Base-by-base conservation (phyloP, 2,888 invertebrate species). In the Heliconius erato region DNA sequence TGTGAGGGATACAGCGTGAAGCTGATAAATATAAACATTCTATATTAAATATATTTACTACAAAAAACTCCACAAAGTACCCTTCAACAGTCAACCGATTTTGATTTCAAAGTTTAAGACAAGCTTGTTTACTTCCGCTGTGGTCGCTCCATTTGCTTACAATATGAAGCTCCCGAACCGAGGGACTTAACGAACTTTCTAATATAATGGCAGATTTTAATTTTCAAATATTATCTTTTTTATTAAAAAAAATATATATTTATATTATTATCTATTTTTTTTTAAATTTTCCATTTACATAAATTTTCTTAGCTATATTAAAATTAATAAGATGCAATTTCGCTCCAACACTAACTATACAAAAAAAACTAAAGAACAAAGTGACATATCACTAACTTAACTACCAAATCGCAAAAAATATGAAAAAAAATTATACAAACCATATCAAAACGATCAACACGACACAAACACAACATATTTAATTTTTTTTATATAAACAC, bases 391-490 rank as follows among this genome's bases (percentile, higher is more conserved):
- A n/a, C 63, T 63, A 63, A n/a, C 3, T 23, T 23, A 3, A 11
- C 26, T 2, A n/a, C 26, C 23, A 12, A 65, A 26, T 23, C n/a
- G 2, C 65, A n/a, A 65, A n/a, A 65, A 26, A n/a, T 26, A 63
- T 9, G 23, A 7, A 1, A 44, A 26, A 14, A n/a, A 23, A n/a
- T 0, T 11, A 23, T n/a, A 74, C 81, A 26, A 80, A 84, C 83
- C 84, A 78, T 81, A 59, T 80, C 74, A 65, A 81, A 81, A 68
- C 81, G 69, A 82, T 35, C 23, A 23, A 72, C 68, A 74, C 76
- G 19, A 81, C 79, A 26, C 76, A 72, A 83, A 76, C 79, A 82
- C 83, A 85, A 81, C 85, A 85, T 85, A 44, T 72, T 26, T 6
- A 28, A 26, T 32, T 67, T 26, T 28, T 28, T 28, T 71, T 5